Evolutionary conservation across 2,797 vertebrate genomes (phyloP).

Genomic region (Alcedo atthis): DNA sequence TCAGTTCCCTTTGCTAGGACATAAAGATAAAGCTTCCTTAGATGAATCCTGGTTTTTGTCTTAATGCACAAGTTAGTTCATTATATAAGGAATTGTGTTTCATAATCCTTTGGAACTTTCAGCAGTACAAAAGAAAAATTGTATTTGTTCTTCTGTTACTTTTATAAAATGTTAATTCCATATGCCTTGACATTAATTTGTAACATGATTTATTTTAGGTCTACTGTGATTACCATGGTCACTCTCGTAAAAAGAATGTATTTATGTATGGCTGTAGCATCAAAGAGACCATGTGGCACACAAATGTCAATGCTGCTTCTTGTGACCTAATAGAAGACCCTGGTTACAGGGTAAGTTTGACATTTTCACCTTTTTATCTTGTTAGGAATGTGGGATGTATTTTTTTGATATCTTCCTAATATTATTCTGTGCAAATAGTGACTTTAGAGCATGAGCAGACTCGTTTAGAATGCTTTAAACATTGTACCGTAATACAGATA

Average conservation of each 20-base stretch:
- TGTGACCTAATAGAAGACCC: conserved; percentile 90
- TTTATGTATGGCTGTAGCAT: conserved; percentile 99
- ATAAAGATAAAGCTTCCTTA: background rate
- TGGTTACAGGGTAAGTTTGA: conserved; percentile 86
- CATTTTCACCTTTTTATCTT: background rate
- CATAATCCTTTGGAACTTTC: background rate
- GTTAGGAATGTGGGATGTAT: background rate
- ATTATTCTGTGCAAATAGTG: background rate
- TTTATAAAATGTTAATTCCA: background rate
- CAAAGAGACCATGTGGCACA: conserved; percentile 96
- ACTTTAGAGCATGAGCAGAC: background rate
- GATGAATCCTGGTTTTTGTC: background rate
- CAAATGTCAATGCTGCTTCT: conserved; percentile 82
- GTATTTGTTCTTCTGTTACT: background rate
- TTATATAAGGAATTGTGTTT: background rate
- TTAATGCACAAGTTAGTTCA: background rate
- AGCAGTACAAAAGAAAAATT: background rate
- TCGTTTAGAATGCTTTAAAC: background rate
- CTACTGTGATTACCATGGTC: conserved; percentile 98
- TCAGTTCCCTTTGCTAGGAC: background rate
- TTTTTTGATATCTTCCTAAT: background rate
- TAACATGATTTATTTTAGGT: conserved; percentile 80
- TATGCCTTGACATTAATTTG: conserved; percentile 19
- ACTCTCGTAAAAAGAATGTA: conserved; percentile 98
- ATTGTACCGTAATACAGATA: background rate